Evolutionary conservation across 2,113 vertebrate genomes (phyloP), one percentile per base, ranked within the genome.

Genomic region (Archilochus colubris): DNA sequence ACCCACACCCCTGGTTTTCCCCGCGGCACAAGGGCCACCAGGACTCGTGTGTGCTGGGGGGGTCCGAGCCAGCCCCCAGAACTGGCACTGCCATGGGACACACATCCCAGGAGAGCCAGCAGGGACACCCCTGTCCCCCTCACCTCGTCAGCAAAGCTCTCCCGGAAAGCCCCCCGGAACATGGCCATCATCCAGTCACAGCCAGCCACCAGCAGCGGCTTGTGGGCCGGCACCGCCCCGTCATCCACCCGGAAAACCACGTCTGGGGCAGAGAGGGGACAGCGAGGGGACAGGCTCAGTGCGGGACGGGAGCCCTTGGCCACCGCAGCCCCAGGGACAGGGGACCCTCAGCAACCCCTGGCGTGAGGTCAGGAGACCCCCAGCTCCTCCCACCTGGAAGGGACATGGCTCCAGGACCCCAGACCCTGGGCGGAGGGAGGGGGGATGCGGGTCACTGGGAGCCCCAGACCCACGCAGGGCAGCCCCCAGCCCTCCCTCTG

Each of bases 131-230:
- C 13, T 5, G 48, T 48, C 19, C 27, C 24, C 7, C 14, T 97
- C 94, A 99, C 99, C 98, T 99, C 98, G 2, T 98, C 91, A 2
- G 98, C 97, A 64, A 98, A 98, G 97, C 98, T 99, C 96, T 99
- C 99, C 82, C 98, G 98, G 94, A 99, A 99, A 31, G 98, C 98
- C 53, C 99, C 98, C 12, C 98, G 98, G 94, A 99, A 99, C 98
- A 99, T 98, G 86, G 99, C 98, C 17, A 98, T 98, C 99, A 99
- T 99, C 98, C 98, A 99, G 96, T 99, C 98, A 3, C 98, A 99
- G 97, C 98, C 98, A 2, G 98, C 98, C 50, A 99, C 98, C 76
- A 99, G 98, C 97, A 99, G 97, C 18, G 99, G 98, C 91, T 99
- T 99, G 95, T 99, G 99, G 3, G 98, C 98, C 3, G 98, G 98